phyloP scores from a whole-genome alignment of 2,797 vertebrate species.

The Podarcis lilfordi region DNA sequence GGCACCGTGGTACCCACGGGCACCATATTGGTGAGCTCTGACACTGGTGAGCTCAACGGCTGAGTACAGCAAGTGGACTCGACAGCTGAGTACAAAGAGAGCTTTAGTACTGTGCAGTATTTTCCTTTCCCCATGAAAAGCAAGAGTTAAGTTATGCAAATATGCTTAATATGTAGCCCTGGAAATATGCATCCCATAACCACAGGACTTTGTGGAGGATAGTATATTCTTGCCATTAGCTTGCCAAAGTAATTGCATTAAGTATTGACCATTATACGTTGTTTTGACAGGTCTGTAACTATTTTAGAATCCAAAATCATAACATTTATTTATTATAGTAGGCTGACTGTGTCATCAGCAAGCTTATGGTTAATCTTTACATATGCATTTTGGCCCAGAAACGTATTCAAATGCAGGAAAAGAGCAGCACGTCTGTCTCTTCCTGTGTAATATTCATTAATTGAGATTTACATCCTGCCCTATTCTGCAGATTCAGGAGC shows the following conservation, averaged over 20 bases:
- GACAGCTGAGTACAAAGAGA: background rate
- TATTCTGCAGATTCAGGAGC: background rate
- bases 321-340: background rate
- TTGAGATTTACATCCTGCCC: background rate
- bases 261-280: background rate
- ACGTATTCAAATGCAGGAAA: background rate
- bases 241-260: background rate
- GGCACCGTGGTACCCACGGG: no score
- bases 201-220: background rate
- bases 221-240: background rate
- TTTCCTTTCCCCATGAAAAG: background rate
- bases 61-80: background rate
- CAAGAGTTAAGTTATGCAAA: background rate
- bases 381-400: background rate
- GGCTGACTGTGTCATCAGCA: background rate
- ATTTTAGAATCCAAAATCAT: background rate
- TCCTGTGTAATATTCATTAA: background rate
- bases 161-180: background rate
- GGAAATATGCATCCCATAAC: background rate
- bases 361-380: background rate
- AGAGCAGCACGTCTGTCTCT: background rate
- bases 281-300: background rate
- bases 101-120: background rate
- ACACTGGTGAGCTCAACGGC: no score
- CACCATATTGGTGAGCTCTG: no score